Evolutionary conservation across 2,113 vertebrate species (phyloP).

Genomic region (Tenrec ecaudatus): DNA sequence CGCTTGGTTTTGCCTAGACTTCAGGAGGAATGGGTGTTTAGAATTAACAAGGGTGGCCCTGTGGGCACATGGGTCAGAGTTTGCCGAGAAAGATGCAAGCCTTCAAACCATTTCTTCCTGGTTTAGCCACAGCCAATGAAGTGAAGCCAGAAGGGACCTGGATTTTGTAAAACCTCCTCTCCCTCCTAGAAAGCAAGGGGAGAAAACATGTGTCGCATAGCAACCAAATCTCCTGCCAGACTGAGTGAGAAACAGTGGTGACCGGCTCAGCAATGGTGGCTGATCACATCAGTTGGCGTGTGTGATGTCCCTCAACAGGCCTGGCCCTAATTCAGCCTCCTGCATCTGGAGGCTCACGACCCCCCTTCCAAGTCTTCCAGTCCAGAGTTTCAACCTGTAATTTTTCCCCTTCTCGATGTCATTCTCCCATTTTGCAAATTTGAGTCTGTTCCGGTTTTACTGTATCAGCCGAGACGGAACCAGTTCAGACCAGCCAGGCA

Average conservation of each 20-base stretch:
- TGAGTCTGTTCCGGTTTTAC: neutral
- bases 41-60: too few species aligned
- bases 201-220: too few species aligned
- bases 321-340: neutral
- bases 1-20: neutral
- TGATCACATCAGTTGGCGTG: neutral
- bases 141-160: neutral
- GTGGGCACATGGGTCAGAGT: accelerated
- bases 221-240: too few species aligned
- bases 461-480: neutral
- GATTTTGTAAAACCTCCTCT: neutral
- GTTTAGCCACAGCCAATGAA: too few species aligned
- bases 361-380: neutral
- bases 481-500: neutral
- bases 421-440: neutral
- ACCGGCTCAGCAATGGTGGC: neutral
- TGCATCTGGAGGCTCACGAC: neutral
- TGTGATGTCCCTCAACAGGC: too few species aligned
- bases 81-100: accelerated
- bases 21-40: accelerated
- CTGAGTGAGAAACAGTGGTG: neutral
- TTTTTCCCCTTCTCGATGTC: neutral
- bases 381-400: neutral
- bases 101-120: neutral
- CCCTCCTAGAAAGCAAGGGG: neutral